These are phyloP conservation scores for Gobionotothen gibberifrons DNA, from an alignment of 2,797 vertebrate genomes.

Conservation along the genomic window DNA sequence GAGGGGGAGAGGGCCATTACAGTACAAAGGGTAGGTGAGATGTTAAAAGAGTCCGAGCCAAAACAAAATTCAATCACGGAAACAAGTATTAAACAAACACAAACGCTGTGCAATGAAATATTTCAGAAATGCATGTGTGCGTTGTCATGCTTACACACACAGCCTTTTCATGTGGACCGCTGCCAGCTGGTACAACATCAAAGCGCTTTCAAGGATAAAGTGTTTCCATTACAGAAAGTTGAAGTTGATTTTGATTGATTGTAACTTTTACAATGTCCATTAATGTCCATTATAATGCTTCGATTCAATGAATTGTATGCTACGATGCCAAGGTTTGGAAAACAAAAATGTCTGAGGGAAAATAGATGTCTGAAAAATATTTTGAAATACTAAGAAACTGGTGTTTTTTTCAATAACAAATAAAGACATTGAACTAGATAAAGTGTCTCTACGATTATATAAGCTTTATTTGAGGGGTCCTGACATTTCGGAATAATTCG, in stretches of 20 bases:
- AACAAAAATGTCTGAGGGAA: too few relatives aligned
- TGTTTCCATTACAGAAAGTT: slow-evolving; percentile 39
- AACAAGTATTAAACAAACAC: background rate
- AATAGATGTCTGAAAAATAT: too few relatives aligned
- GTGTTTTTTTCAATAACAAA: too few relatives aligned
- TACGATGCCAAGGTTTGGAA: too few relatives aligned
- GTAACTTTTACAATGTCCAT: slow-evolving; percentile 30
- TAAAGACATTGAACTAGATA: too few relatives aligned
- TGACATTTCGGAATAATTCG: too few relatives aligned
- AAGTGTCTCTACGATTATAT: too few relatives aligned
- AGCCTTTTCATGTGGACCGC: slow-evolving; percentile 5
- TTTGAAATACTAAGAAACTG: too few relatives aligned
- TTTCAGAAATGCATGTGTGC: background rate
- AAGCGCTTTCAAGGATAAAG: slow-evolving; percentile 34
- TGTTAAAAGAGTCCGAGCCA: slow-evolving; percentile 31
- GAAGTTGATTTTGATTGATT: slow-evolving; percentile 40
- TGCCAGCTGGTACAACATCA: slow-evolving; percentile 33
- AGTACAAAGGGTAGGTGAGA: slow-evolving; percentile 44
- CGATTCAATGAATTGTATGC: too few relatives aligned
- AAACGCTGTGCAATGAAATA: background rate
- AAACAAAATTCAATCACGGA: background rate
- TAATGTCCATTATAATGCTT: slow-evolving; percentile 21
- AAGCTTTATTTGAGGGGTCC: too few relatives aligned
- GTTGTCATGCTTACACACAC: slow-evolving; percentile 1
- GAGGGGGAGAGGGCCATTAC: slow-evolving; percentile 27